A percentile compares a stretch with the other conserved stretches of the same genome.
Conservation (phyloP, 2,113 vertebrate species). For the Melanerpes aurifrons region DNA sequence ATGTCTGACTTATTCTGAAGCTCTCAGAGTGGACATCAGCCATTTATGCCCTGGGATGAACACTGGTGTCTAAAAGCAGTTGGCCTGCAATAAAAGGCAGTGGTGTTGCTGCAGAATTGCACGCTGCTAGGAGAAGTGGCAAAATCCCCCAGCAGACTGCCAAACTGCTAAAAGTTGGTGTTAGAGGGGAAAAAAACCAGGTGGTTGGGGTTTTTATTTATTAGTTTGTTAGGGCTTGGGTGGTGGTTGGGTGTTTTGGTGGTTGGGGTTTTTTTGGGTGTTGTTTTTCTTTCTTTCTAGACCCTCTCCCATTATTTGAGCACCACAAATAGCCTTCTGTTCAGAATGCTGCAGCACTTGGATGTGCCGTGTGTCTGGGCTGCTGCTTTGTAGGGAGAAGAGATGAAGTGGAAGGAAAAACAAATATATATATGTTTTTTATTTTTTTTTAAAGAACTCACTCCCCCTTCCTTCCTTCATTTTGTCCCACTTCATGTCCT, state of each 20-base stretch:
- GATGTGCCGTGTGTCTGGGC: not conserved
- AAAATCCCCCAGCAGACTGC: not conserved
- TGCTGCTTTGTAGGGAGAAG: not conserved
- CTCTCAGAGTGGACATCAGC: not conserved
- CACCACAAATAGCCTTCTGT: not conserved
- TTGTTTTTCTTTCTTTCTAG: rapidly evolving
- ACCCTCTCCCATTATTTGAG: not conserved
- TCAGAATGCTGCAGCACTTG: not conserved
- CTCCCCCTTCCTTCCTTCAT: not conserved
- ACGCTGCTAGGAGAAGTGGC: not conserved
- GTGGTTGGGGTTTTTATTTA: too few relatives aligned
- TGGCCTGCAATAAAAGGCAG: not conserved
- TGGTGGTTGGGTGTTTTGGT: too few relatives aligned
- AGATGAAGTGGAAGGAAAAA: not conserved
- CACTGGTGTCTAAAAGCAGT: not conserved
- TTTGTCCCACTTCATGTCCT: not conserved
- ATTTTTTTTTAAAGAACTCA: not conserved
- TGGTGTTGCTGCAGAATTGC: not conserved
- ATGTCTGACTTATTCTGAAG: not conserved
- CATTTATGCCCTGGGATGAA: not conserved
- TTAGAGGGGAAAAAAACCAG: too few relatives aligned
- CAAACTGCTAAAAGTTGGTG: not conserved
- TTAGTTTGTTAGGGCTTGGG: too few relatives aligned
- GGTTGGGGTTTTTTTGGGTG: too few relatives aligned
- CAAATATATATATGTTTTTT: not conserved